Base-by-base conservation (phyloP, 2,888 invertebrate species). In the Trissolcus japonicus region DNA sequence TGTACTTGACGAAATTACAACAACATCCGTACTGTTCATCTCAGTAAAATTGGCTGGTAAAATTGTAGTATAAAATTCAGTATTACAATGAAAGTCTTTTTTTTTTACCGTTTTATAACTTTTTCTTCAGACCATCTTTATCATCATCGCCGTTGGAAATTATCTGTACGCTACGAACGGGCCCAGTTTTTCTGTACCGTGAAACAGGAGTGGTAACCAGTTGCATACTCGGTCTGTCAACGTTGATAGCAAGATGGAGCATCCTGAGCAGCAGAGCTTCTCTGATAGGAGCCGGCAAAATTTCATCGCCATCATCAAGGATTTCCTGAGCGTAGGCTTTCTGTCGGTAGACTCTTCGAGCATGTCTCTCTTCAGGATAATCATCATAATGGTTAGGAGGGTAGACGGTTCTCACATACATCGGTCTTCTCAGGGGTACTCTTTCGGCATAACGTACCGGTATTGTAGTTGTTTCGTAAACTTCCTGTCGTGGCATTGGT, bases 81-180 rank as follows among this genome's bases (percentile, higher is more conserved):
- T 4, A 29, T 29, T 29, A 6, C 29, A 29, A 29, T 29, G 2
- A 41, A 41, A 43, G 11, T 43, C 13, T 14, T 4, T 43, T 11
- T 6, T 43, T 43, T 11, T 6, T 4, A 43, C 9, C 13, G 9
- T 43, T 43, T 43, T 43, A 43, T 43, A n/a, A n/a, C 13, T 43
- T 43, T 43, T 41, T 48, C 35, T n/a, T 7, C 2, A 19, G 76
- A 84, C 63, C 72, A 17, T 86, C 88, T 73, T 86, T 87, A 9
- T 86, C 88, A 2, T 82, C 90, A 84, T 84, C 88, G 69, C 93
- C 93, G 83, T 94, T 94, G 0, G 93, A 93, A 35, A 94, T 89
- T 81, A 94, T 94, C 87, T 94, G 94, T 25, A 94, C 93, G 85
- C 94, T 94, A 80, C 94, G 91, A 17, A 94, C 92, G 62, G 93